These are phyloP conservation scores for Amphimallon solstitiale DNA, from an alignment of 2,888 invertebrate species.

Conservation along the genomic window DNA sequence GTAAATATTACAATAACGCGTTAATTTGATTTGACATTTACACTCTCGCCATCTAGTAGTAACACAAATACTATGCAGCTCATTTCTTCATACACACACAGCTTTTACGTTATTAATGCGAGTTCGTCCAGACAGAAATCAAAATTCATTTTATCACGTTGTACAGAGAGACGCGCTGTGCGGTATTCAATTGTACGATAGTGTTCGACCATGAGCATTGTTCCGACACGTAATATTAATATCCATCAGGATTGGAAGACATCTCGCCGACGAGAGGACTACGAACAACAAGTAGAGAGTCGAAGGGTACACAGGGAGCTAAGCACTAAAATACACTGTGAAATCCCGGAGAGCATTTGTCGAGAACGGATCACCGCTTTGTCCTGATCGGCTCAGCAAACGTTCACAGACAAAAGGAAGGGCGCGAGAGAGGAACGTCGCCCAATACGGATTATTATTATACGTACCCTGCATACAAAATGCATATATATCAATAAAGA, in stretches of 20 bases:
- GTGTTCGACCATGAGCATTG: neutral
- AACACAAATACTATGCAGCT: no score
- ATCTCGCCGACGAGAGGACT: conserved; percentile 41
- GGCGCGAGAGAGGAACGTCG: conserved; percentile 48
- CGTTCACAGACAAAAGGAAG: conserved; percentile 55
- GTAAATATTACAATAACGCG: no score
- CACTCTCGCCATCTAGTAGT: no score
- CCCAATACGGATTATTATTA: conserved; percentile 55
- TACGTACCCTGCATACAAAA: neutral
- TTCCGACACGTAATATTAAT: conserved; percentile 43
- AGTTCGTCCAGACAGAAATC: no score
- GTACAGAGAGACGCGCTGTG: neutral
- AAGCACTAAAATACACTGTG: conserved; percentile 58
- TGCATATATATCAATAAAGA: no score
- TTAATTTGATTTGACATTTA: no score
- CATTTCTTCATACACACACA: no score
- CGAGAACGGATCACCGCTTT: conserved; percentile 55
- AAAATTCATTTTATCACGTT: no score
- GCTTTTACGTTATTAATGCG: no score
- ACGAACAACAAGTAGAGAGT: conserved; percentile 47
- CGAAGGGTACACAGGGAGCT: conserved; percentile 48
- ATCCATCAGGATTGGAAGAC: conserved; percentile 44
- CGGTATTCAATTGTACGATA: neutral
- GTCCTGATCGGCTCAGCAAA: conserved; percentile 59
- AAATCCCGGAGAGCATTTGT: conserved; percentile 56